phyloP scores from a whole-genome alignment of 2,888 invertebrate species.

The Standfussiana lucernea region DNA sequence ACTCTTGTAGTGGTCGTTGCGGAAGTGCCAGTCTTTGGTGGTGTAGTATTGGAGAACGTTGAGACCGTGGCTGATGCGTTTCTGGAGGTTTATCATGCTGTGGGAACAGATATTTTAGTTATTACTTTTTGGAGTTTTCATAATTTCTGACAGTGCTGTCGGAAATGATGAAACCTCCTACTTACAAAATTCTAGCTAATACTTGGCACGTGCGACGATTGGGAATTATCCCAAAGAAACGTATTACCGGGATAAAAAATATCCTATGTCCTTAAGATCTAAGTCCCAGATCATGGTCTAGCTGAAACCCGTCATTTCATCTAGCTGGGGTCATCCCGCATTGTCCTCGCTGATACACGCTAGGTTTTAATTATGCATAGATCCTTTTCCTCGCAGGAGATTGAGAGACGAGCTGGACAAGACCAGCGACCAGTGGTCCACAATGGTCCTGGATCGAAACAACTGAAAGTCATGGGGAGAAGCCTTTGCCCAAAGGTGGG shows the following conservation, averaged over 20 bases:
- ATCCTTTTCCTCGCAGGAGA: too few species aligned
- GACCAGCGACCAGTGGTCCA: too few species aligned
- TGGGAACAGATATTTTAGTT: neutral
- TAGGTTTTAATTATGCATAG: too few species aligned
- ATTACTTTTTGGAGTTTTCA: too few species aligned
- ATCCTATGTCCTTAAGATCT: neutral
- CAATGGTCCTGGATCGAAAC: too few species aligned
- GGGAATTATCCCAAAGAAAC: neutral
- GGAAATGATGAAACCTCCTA: neutral
- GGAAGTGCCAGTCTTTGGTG: conserved; percentile 95
- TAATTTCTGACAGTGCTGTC: neutral
- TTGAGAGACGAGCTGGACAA: too few species aligned
- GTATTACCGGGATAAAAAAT: neutral
- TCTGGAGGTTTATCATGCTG: conserved; percentile 92
- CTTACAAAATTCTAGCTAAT: neutral
- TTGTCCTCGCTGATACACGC: too few species aligned
- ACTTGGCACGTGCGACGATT: neutral
- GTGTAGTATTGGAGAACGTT: conserved; percentile 95
- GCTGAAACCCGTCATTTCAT: too few species aligned
- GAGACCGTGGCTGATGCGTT: conserved; percentile 91
- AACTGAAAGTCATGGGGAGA: too few species aligned
- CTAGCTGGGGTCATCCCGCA: too few species aligned
- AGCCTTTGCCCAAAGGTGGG: too few species aligned
- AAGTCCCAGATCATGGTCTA: too few species aligned
- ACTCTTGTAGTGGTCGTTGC: conserved; percentile 90